Conservation (phyloP, 2,888 invertebrate species). For the Drosophila mercatorum region DNA sequence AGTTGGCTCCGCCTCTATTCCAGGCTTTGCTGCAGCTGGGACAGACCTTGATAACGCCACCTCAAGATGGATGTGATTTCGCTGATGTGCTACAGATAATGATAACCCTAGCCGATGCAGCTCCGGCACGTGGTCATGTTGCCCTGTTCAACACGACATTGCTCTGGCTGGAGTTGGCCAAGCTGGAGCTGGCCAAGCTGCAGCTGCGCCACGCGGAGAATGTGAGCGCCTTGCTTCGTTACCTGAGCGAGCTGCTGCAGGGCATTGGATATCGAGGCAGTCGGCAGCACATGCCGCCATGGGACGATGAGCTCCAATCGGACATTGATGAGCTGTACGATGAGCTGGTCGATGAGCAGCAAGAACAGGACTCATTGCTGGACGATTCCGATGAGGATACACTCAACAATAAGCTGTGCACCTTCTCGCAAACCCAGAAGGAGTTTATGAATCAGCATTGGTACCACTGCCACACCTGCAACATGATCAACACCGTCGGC, state of each 20-base stretch:
- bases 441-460: slow-evolving; percentile 99
- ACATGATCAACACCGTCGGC: slow-evolving; percentile 99
- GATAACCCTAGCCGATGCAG: slow-evolving; percentile 94
- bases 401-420: slow-evolving; percentile 91
- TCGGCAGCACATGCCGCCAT: slow-evolving; percentile 89
- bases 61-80: slow-evolving; percentile 90
- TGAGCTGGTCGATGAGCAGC: slow-evolving; percentile 94
- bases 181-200: slow-evolving; percentile 80
- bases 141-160: slow-evolving; percentile 91
- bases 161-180: slow-evolving; percentile 92
- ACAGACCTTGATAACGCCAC: slow-evolving; percentile 87
- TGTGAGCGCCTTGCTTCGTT: slow-evolving; percentile 93
- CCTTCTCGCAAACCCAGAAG: slow-evolving; percentile 97
- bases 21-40: slow-evolving; percentile 91
- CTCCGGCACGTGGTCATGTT: slow-evolving; percentile 89
- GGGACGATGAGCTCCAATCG: slow-evolving; percentile 91
- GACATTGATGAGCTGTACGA: slow-evolving; percentile 94
- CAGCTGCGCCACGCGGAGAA: slow-evolving; percentile 86
- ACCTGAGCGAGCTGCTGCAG: slow-evolving; percentile 89
- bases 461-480: slow-evolving; percentile 99
- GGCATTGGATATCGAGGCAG: slow-evolving; percentile 83
- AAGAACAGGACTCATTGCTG: slow-evolving; percentile 96
- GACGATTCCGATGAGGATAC: slow-evolving; percentile 87
- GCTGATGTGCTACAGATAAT: slow-evolving; percentile 91
- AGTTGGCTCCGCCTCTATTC: slow-evolving; percentile 86